phyloP scores from a whole-genome alignment of 2,888 invertebrate species.

The Latrodectus hesperus region DNA sequence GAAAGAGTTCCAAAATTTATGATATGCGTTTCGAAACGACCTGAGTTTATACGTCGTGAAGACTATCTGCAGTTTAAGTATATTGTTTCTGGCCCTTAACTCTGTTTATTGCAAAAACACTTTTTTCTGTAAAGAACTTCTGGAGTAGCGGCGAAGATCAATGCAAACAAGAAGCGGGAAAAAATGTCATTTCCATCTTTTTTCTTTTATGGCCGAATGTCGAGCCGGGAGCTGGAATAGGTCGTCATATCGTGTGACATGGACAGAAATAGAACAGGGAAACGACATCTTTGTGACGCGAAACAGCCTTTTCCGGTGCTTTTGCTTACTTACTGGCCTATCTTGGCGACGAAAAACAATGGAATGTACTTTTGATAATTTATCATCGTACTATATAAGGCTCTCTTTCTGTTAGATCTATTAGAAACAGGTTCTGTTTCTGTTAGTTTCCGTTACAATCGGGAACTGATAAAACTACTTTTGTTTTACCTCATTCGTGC shows the following conservation, averaged over 20 bases:
- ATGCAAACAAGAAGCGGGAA: conserved; percentile 14
- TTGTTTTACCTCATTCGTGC: no score
- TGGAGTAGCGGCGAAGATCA: conserved; percentile 36
- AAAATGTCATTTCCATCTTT: conserved; percentile 29
- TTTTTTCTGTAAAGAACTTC: not conserved
- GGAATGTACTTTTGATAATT: no score
- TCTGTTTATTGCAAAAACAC: conserved; percentile 5
- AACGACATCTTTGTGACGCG: not conserved
- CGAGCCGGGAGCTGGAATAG: conserved; percentile 3
- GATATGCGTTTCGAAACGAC: conserved; percentile 1
- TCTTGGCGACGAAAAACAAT: no score
- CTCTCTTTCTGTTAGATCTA: no score
- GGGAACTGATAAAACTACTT: no score
- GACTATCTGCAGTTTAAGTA: not conserved
- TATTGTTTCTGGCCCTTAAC: not conserved
- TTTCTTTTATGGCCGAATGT: conserved; percentile 58
- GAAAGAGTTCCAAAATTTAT: not conserved
- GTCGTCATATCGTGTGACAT: conserved; percentile 15
- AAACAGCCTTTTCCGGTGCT: no score
- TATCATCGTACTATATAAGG: no score
- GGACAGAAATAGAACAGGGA: conserved; percentile 45
- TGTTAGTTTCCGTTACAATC: no score
- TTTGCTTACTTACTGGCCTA: no score
- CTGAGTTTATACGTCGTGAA: not conserved
- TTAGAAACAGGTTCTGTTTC: no score